Evolutionary conservation across 2,113 vertebrate genomes (phyloP).

Genomic region (Capreolus pygargus): DNA sequence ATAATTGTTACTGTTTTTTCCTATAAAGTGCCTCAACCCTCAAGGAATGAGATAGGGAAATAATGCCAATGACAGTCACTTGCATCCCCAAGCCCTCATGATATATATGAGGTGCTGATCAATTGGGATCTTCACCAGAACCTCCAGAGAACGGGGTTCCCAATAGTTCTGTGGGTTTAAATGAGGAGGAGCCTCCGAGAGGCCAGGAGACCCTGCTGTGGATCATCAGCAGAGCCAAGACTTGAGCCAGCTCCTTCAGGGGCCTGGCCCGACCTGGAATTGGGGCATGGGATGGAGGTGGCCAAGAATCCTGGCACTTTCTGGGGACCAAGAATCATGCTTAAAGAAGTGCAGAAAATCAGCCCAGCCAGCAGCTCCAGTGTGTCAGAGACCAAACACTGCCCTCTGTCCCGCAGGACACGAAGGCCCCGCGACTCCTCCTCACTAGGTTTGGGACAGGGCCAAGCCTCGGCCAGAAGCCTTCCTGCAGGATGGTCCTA

Average conservation of each 20-base stretch:
- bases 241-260: fast-evolving
- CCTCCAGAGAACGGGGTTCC: fast-evolving
- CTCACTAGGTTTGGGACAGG: no score
- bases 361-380: background rate
- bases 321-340: background rate
- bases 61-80: background rate
- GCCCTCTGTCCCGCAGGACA: fast-evolving
- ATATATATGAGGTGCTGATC: fast-evolving
- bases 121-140: background rate
- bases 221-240: background rate
- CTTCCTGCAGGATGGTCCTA: background rate
- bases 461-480: background rate
- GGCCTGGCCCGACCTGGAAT: background rate
- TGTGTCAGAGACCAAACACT: background rate
- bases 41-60: background rate
- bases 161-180: background rate
- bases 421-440: background rate
- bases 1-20: background rate
- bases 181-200: background rate
- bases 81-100: fast-evolving
- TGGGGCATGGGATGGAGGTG: background rate
- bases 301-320: background rate
- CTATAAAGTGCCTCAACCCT: background rate
- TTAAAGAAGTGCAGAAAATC: background rate
- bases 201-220: fast-evolving